Evolutionary conservation across 2,113 vertebrate species (phyloP).

Genomic region (Macrotis lagotis): DNA sequence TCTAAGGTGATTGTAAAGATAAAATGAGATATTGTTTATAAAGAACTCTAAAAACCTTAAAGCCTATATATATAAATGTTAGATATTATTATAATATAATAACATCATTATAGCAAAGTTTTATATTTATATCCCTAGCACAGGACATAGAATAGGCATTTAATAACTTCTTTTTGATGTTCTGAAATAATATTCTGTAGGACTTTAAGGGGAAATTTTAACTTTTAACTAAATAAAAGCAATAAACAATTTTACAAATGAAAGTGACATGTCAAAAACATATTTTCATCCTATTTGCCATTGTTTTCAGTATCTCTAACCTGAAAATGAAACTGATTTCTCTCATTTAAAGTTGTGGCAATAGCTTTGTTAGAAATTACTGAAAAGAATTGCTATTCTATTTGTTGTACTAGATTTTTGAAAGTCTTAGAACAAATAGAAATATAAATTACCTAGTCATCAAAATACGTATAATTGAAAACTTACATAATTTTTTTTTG

Average conservation of each 20-base stretch:
- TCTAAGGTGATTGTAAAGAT: neutral
- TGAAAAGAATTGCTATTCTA: neutral
- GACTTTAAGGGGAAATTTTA: neutral
- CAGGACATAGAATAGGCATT: neutral
- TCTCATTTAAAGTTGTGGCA: neutral
- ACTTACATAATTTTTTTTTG: no score
- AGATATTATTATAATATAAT: neutral
- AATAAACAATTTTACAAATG: neutral
- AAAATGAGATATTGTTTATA: neutral
- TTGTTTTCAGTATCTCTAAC: neutral
- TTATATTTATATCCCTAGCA: neutral
- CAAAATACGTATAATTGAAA: neutral
- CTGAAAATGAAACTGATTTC: neutral
- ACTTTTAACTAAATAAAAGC: neutral
- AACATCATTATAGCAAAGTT: neutral
- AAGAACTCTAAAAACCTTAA: neutral
- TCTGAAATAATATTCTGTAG: neutral
- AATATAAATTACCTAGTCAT: neutral
- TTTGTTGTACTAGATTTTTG: neutral
- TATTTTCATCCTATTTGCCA: neutral
- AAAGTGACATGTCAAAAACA: neutral
- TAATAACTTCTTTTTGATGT: neutral
- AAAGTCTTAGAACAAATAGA: neutral
- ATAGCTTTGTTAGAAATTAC: neutral
- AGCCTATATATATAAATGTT: neutral